Evolutionary conservation across 2,797 vertebrate genomes (phyloP).

Genomic region (Hyperoplus lanceolatus): DNA sequence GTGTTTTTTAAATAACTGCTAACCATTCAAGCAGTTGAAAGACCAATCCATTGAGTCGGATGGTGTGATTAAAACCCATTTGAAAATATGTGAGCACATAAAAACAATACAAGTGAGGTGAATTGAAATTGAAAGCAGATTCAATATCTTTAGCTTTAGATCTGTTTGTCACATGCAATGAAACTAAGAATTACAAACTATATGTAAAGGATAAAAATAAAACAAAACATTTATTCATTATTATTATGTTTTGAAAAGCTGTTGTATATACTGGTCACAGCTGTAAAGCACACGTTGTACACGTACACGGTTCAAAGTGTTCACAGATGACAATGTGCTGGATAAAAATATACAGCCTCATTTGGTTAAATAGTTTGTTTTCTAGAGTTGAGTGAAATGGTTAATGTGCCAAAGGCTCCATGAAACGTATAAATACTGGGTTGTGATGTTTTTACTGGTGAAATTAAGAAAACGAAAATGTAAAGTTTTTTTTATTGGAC

Average conservation of each 20-base stretch:
- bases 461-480: background rate
- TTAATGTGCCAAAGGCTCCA: background rate
- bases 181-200: background rate
- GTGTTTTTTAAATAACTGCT: conserved; percentile 4
- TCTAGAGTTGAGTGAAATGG: background rate
- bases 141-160: no score
- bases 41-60: background rate
- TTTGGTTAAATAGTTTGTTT: no score
- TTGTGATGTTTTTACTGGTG: background rate
- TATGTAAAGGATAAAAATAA: background rate
- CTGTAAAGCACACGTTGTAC: background rate
- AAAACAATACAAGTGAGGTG: no score
- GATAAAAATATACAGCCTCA: background rate
- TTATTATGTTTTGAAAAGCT: background rate
- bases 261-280: background rate
- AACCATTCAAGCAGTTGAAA: conserved; percentile 1
- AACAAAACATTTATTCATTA: background rate
- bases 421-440: background rate
- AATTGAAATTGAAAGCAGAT: no score
- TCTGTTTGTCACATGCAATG: background rate
- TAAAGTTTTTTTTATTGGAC: background rate
- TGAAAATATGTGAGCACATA: background rate
- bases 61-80: conserved; percentile 4
- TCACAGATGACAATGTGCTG: background rate
- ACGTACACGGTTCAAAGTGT: background rate